Evolutionary conservation across 2,113 vertebrate species (phyloP).

Genomic region (Chamaetylas fuelleborni): DNA sequence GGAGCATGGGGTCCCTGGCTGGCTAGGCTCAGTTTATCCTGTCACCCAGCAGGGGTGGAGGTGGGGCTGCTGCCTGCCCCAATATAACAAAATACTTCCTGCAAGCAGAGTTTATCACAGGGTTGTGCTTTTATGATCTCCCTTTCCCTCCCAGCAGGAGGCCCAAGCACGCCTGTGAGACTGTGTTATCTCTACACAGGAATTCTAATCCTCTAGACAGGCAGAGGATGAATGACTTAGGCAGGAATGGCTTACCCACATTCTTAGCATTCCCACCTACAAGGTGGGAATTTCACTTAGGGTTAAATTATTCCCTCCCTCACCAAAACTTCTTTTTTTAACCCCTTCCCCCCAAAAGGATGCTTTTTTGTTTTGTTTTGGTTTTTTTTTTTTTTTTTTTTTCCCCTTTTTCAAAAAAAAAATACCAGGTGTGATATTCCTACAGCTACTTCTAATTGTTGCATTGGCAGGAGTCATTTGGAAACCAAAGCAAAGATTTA

Average conservation of each 20-base stretch:
- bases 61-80: neutral
- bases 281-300: neutral
- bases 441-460: neutral
- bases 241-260: too few relatives aligned
- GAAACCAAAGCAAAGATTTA: neutral
- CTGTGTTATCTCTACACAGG: neutral
- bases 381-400: too few relatives aligned
- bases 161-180: neutral
- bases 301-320: neutral
- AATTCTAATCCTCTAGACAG: neutral
- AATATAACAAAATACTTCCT: fast-evolving
- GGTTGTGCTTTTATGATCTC: neutral
- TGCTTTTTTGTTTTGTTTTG: too few relatives aligned
- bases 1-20: neutral
- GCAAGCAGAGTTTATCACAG: neutral
- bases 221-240: neutral
- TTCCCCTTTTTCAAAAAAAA: neutral
- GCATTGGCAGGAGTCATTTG: neutral
- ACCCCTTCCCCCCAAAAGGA: neutral
- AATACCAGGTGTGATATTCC: neutral
- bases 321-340: neutral
- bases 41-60: neutral
- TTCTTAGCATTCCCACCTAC: neutral
- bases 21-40: neutral
- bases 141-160: neutral